phyloP scores from a whole-genome alignment of 2,797 vertebrate genomes.

The Erpetoichthys calabaricus region DNA sequence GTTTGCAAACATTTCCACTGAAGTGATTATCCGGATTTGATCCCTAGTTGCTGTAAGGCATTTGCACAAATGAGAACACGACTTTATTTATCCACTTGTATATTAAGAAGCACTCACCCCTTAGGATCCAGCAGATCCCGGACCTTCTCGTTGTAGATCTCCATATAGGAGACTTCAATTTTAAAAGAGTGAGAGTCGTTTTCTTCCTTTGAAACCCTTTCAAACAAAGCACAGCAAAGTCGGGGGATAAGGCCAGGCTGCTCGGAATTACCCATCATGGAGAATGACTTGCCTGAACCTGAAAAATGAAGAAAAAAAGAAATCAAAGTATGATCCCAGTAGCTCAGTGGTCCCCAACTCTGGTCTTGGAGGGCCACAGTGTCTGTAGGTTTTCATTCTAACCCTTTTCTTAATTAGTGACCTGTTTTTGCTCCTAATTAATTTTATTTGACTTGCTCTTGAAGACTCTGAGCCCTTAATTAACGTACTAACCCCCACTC shows the following conservation, averaged over 20 bases:
- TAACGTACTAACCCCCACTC: too few relatives aligned
- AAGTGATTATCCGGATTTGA: too few relatives aligned
- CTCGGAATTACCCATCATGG: constrained; percentile 94
- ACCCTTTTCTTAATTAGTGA: too few relatives aligned
- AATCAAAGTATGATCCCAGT: background rate
- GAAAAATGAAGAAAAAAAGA: constrained; percentile 14
- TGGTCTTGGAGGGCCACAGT: too few relatives aligned
- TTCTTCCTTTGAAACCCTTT: constrained; percentile 72
- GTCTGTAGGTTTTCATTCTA: too few relatives aligned
- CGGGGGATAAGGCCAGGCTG: constrained; percentile 91
- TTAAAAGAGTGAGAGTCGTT: constrained; percentile 81
- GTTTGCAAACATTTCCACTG: too few relatives aligned
- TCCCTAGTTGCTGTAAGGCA: too few relatives aligned
- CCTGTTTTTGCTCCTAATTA: too few relatives aligned
- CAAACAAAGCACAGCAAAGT: constrained; percentile 88
- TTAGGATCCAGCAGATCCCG: constrained; percentile 93
- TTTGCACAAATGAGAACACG: too few relatives aligned
- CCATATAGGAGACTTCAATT: constrained; percentile 95
- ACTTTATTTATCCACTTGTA: background rate
- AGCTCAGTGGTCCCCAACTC: too few relatives aligned
- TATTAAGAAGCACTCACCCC: constrained; percentile 61
- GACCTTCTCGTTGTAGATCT: constrained; percentile 98
- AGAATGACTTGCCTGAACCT: constrained; percentile 98
- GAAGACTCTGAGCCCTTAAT: too few relatives aligned
- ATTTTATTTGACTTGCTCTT: too few relatives aligned